Evolutionary conservation across 1,140 invertebrate species (phyloP).

Genomic region (Drosophila jambulina): DNA sequence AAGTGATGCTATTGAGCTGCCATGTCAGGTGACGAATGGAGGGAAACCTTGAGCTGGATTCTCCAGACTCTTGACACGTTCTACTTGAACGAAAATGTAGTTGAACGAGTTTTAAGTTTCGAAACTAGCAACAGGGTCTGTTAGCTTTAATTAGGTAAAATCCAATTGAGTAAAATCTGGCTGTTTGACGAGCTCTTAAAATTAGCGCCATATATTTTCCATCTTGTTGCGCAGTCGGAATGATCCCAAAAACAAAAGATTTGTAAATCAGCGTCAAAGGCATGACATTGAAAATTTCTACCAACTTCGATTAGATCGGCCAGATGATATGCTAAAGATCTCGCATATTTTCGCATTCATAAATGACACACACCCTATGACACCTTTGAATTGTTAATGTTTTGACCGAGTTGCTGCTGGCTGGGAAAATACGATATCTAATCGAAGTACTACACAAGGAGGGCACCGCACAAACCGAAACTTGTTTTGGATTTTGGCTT

Average conservation of each 20-base stretch:
- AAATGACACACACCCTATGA: conserved; percentile 22
- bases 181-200: conserved; percentile 11
- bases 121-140: conserved; percentile 1
- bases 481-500: conserved; percentile 56
- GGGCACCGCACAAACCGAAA: conserved; percentile 61
- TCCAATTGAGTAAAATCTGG: conserved; percentile 5
- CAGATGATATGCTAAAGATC: conserved; percentile 39
- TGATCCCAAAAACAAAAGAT: conserved; percentile 34
- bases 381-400: conserved; percentile 64
- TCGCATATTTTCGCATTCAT: conserved; percentile 38
- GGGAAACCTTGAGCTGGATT: conserved; percentile 60
- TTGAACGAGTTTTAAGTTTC: conserved; percentile 53
- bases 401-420: conserved; percentile 10
- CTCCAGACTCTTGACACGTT: conserved; percentile 57
- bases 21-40: conserved; percentile 16
- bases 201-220: conserved; percentile 31
- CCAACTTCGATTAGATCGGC: conserved; percentile 32
- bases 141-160: neutral
- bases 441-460: conserved; percentile 67
- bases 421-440: conserved; percentile 42
- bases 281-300: conserved; percentile 41
- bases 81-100: conserved; percentile 57
- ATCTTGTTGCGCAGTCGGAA: conserved; percentile 20
- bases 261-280: conserved; percentile 32
- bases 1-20: conserved; percentile 7